These are phyloP conservation scores for Heliconius charithonia DNA, from an alignment of 2,888 invertebrate genomes.

Conservation along the genomic window DNA sequence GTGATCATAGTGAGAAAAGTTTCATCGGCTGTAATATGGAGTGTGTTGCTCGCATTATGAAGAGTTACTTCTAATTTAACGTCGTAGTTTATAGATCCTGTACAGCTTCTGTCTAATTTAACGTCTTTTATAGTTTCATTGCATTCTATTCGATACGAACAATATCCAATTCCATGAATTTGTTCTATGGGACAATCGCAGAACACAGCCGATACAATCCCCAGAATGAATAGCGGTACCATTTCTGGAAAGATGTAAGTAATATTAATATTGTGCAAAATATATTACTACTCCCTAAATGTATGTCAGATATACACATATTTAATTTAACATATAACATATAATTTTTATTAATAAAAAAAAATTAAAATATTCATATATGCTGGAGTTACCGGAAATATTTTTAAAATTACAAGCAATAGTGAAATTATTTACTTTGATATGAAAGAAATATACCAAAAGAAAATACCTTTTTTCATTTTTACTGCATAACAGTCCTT, in stretches of 20 bases:
- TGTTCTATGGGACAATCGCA: constrained; percentile 59
- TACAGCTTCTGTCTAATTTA: constrained; percentile 59
- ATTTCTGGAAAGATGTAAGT: constrained; percentile 54
- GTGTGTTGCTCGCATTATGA: constrained; percentile 57
- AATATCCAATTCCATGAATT: constrained; percentile 54
- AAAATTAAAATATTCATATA: no score
- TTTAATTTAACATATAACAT: no score
- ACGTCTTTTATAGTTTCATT: constrained; percentile 55
- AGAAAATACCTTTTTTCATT: constrained; percentile 12
- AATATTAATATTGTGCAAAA: not conserved
- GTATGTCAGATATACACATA: not conserved
- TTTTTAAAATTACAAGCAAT: not conserved
- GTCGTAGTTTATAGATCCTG: constrained; percentile 63
- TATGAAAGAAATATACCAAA: not conserved
- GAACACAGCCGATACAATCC: constrained; percentile 50
- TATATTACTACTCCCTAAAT: not conserved
- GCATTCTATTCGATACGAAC: constrained; percentile 63
- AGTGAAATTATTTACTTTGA: not conserved
- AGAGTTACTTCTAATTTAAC: constrained; percentile 63
- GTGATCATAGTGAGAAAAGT: constrained; percentile 62
- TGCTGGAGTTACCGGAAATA: no score
- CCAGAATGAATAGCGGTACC: constrained; percentile 51
- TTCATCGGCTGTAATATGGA: constrained; percentile 53
- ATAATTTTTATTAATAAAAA: no score
- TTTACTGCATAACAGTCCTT: not conserved